phyloP scores from a whole-genome alignment of 1,140 invertebrate genomes.

The Drosophila repletoides region DNA sequence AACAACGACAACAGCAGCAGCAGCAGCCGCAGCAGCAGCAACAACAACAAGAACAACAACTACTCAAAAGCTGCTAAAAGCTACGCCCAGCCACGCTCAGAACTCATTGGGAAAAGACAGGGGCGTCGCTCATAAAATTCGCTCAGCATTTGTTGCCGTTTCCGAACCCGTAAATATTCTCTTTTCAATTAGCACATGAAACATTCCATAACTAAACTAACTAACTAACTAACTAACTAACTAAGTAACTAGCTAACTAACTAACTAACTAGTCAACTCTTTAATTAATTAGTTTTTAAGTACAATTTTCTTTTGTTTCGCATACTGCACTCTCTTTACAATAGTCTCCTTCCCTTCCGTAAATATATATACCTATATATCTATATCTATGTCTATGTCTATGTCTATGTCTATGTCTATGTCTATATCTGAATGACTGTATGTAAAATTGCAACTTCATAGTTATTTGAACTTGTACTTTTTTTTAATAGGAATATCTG shows the following conservation, averaged over 20 bases:
- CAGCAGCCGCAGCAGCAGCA: constrained; percentile 35
- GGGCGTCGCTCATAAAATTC: constrained; percentile 46
- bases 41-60: constrained; percentile 24
- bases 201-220: constrained; percentile 4
- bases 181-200: neutral
- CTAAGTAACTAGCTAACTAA: neutral
- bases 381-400: too few relatives aligned
- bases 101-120: constrained; percentile 1
- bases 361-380: too few relatives aligned
- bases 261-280: too few relatives aligned
- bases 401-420: too few relatives aligned
- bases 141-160: constrained; percentile 57
- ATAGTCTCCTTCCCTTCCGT: too few relatives aligned
- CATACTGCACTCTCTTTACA: too few relatives aligned
- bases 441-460: too few relatives aligned
- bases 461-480: too few relatives aligned
- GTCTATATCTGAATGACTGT: too few relatives aligned
- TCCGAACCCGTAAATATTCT: constrained; percentile 71
- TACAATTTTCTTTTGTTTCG: too few relatives aligned
- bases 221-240: constrained; percentile 3
- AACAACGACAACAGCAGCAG: constrained; percentile 10
- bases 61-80: constrained; percentile 26
- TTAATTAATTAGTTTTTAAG: too few relatives aligned
- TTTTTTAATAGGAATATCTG: too few relatives aligned
- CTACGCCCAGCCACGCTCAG: constrained; percentile 42